A percentile compares a stretch with the other conserved stretches of the same genome.
Conservation (phyloP, 2,113 vertebrate species). For the Larimichthys crocea region DNA sequence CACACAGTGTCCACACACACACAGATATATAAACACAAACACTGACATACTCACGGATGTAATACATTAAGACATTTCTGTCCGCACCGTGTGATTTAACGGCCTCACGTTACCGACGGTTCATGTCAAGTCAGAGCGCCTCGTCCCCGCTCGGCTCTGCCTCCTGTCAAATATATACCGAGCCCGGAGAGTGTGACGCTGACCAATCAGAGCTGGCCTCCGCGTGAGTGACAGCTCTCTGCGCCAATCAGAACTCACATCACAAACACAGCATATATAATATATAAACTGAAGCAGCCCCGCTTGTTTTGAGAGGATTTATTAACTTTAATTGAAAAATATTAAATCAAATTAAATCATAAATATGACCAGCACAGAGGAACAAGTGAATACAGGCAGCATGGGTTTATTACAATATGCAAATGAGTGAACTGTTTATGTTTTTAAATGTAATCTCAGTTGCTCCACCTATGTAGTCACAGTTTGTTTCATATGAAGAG, state of each 20-base stretch:
- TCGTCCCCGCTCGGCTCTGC: conserved; percentile 35
- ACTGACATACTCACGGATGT: conserved; percentile 73
- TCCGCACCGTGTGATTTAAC: neutral
- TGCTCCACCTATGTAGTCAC: neutral
- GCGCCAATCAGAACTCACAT: conserved; percentile 26
- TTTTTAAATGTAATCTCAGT: no score
- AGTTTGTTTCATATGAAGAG: neutral
- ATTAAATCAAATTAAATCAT: neutral
- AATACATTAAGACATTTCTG: conserved; percentile 79
- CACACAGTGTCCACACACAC: no score
- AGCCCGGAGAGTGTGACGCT: neutral
- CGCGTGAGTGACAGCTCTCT: neutral
- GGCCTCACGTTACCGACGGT: conserved; percentile 17
- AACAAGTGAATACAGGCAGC: neutral
- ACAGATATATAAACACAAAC: neutral
- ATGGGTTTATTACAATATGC: neutral
- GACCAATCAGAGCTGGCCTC: conserved; percentile 25
- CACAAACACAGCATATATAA: neutral
- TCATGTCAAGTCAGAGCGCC: neutral
- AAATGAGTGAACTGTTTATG: neutral
- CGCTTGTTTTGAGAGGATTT: neutral
- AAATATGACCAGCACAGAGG: no score
- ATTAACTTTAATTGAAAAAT: neutral
- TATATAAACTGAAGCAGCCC: neutral
- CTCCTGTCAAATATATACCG: conserved; percentile 42